A percentile compares a stretch with the other conserved stretches of the same genome.
Evolutionary conservation across 2,797 vertebrate genomes (phyloP).

Genomic region (Morelia viridis): DNA sequence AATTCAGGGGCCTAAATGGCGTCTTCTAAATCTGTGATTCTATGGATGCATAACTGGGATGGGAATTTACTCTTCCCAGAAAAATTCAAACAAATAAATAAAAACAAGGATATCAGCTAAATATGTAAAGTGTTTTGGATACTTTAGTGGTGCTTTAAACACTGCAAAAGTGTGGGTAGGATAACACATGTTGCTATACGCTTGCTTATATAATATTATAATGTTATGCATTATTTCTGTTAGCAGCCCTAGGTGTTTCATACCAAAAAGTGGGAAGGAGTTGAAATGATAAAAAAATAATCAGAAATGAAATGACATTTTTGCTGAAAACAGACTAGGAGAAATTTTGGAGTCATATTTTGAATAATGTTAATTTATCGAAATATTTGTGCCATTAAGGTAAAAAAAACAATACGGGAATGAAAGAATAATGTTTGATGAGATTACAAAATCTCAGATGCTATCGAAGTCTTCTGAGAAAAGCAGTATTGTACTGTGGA

Average conservation of each 20-base stretch:
- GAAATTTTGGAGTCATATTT: neutral
- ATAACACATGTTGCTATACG: neutral
- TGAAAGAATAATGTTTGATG: constrained; percentile 42
- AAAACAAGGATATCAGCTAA: neutral
- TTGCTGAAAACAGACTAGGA: neutral
- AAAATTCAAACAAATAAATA: neutral
- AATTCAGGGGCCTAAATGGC: neutral
- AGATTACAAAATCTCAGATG: constrained; percentile 42
- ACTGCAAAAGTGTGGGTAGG: neutral
- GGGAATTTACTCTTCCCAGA: neutral
- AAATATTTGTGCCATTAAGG: constrained; percentile 1
- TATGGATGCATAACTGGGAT: neutral
- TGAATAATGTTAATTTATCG: neutral
- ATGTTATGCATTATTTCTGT: neutral
- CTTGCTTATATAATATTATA: neutral
- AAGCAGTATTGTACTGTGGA: constrained; percentile 33
- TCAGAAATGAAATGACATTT: neutral
- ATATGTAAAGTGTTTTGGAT: neutral
- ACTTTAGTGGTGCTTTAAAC: neutral
- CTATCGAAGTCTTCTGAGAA: constrained; percentile 41
- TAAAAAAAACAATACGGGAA: constrained; percentile 38
- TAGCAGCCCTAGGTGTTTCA: neutral
- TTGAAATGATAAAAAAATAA: neutral
- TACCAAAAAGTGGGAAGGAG: neutral
- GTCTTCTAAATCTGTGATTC: neutral